Percentiles rank a stretch among this genome's conserved stretches.
Evolutionary conservation across 2,888 invertebrate species (phyloP).

Genomic region (Acrobasis suavella): DNA sequence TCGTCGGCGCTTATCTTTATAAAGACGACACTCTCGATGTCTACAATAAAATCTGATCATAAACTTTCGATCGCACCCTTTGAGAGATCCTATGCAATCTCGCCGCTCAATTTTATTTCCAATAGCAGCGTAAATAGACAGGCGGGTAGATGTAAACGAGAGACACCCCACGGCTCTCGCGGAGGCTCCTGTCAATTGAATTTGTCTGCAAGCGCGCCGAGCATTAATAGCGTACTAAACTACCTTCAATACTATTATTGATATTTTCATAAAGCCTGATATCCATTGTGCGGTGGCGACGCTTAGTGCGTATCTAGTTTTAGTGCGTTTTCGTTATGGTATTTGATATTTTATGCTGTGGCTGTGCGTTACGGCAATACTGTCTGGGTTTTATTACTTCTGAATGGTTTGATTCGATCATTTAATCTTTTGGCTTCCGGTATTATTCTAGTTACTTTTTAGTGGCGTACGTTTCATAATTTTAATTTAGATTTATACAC

Average conservation of each 20-base stretch:
- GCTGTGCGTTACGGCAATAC: slow-evolving; percentile 46
- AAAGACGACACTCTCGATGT: slow-evolving; percentile 60
- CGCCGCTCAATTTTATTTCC: slow-evolving; percentile 73
- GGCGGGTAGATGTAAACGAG: slow-evolving; percentile 70
- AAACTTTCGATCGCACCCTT: slow-evolving; percentile 69
- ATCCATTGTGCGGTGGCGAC: slow-evolving; percentile 58
- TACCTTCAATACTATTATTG: slow-evolving; percentile 70
- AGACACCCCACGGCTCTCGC: slow-evolving; percentile 67
- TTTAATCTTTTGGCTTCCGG: slow-evolving; percentile 48
- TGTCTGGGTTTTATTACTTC: slow-evolving; percentile 53
- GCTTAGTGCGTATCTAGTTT: slow-evolving; percentile 56
- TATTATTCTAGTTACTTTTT: slow-evolving; percentile 32
- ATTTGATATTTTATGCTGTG: slow-evolving; percentile 58
- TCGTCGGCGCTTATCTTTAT: slow-evolving; percentile 53
- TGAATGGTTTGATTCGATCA: slow-evolving; percentile 52
- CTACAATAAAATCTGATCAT: slow-evolving; percentile 72
- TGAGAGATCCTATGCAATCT: slow-evolving; percentile 70
- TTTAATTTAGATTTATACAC: slow-evolving; percentile 30
- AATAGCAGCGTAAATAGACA: slow-evolving; percentile 73
- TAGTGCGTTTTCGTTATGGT: slow-evolving; percentile 59
- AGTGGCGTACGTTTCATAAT: slow-evolving; percentile 31
- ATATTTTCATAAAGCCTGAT: slow-evolving; percentile 69
- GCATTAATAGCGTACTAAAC: slow-evolving; percentile 76
- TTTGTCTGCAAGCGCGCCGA: slow-evolving; percentile 78
- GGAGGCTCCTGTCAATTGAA: slow-evolving; percentile 78